phyloP scores from a whole-genome alignment of 2,888 invertebrate genomes.

The Patella depressa region DNA sequence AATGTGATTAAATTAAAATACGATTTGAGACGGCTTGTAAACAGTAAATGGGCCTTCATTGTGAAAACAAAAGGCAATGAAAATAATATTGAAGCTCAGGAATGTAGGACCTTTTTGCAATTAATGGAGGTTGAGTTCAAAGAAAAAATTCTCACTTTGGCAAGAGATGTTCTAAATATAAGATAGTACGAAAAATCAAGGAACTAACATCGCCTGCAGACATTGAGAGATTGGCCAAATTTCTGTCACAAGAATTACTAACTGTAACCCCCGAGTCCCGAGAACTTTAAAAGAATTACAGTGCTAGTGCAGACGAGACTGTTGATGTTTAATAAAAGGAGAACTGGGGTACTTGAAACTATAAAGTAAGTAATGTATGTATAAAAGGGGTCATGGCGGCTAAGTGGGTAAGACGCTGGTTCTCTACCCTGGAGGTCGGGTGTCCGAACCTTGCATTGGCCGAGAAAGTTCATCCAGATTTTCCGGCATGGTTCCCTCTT shows the following conservation, averaged over 20 bases:
- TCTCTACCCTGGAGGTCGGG: too few relatives aligned
- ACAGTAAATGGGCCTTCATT: slow-evolving; percentile 35
- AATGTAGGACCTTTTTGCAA: slow-evolving; percentile 31
- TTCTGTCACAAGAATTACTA: slow-evolving; percentile 19
- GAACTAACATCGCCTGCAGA: slow-evolving; percentile 28
- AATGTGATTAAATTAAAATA: slow-evolving; percentile 39
- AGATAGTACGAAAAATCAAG: slow-evolving; percentile 19
- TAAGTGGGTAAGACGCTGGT: too few relatives aligned
- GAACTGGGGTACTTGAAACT: slow-evolving; percentile 36
- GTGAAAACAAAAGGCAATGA: slow-evolving; percentile 11
- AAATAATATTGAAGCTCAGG: slow-evolving; percentile 17
- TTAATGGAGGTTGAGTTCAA: slow-evolving; percentile 32
- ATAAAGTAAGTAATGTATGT: slow-evolving; percentile 26
- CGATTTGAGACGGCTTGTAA: slow-evolving; percentile 33
- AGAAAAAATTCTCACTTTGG: slow-evolving; percentile 27
- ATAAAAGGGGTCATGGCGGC: too few relatives aligned
- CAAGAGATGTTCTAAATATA: slow-evolving; percentile 25
- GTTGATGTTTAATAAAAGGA: slow-evolving; percentile 37
- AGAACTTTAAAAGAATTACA: slow-evolving; percentile 25
- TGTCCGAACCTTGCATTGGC: too few relatives aligned
- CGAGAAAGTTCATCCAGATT: too few relatives aligned
- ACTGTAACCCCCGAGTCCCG: slow-evolving; percentile 12
- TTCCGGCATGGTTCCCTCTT: too few relatives aligned
- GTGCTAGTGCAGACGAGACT: slow-evolving; percentile 31
- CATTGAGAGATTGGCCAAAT: slow-evolving; percentile 23